Evolutionary conservation across 2,113 vertebrate genomes (phyloP).

Genomic region (Semicossyphus pulcher): DNA sequence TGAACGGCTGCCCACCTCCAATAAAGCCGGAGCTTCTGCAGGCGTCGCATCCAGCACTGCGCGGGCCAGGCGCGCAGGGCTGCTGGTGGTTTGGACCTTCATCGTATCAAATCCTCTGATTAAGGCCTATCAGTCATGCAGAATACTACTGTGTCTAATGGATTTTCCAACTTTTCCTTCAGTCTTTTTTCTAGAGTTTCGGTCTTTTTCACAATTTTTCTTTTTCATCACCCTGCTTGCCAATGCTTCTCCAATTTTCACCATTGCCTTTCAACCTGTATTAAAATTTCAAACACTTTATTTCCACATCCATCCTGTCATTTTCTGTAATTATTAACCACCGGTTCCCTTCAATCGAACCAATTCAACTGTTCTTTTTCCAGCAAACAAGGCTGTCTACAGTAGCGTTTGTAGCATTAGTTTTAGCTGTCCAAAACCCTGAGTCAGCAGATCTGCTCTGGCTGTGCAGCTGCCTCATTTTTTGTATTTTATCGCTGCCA

Average conservation of each 20-base stretch:
- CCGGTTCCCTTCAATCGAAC: slow-evolving; percentile 28
- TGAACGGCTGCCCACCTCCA: slow-evolving; percentile 81
- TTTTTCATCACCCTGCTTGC: slow-evolving; percentile 13
- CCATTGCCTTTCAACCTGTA: slow-evolving; percentile 27
- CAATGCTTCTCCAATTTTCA: slow-evolving; percentile 30
- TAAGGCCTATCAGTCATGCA: slow-evolving; percentile 64
- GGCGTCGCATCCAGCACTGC: slow-evolving; percentile 62
- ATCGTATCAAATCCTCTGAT: slow-evolving; percentile 60
- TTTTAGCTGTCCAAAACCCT: slow-evolving; percentile 33
- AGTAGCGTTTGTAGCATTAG: slow-evolving; percentile 45
- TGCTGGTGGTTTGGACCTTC: slow-evolving; percentile 62
- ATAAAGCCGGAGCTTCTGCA: slow-evolving; percentile 77
- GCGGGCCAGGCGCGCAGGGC: slow-evolving; percentile 24
- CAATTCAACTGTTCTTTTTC: slow-evolving; percentile 35
- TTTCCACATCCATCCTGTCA: slow-evolving; percentile 50
- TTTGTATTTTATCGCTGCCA: slow-evolving; percentile 57
- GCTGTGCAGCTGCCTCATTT: slow-evolving; percentile 49
- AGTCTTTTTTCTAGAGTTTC: neutral
- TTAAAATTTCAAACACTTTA: slow-evolving; percentile 28
- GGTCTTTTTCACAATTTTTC: slow-evolving; percentile 3
- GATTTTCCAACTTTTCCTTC: slow-evolving; percentile 43
- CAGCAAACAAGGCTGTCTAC: slow-evolving; percentile 21
- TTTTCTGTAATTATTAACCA: slow-evolving; percentile 56
- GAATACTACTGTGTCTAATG: slow-evolving; percentile 26
- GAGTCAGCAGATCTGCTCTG: slow-evolving; percentile 60